These are phyloP conservation scores for Cantharis rustica DNA, from an alignment of 2,888 invertebrate species.

Conservation along the genomic window DNA sequence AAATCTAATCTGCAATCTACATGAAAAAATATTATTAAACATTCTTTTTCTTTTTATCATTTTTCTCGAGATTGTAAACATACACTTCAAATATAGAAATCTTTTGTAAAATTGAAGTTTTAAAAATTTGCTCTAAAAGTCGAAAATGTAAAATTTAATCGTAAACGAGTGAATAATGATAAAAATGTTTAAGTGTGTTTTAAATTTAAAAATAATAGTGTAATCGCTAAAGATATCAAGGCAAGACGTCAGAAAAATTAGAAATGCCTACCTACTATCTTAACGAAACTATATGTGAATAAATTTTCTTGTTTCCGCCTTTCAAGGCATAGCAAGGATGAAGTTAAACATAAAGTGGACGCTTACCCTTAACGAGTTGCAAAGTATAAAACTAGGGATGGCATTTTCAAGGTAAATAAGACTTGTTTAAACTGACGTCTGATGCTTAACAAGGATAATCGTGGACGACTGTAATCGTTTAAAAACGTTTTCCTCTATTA, in stretches of 20 bases:
- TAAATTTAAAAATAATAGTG: not conserved
- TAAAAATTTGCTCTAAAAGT: not conserved
- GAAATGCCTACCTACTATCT: not conserved
- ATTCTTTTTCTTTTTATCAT: not conserved
- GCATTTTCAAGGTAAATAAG: slow-evolving; percentile 20
- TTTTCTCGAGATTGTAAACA: not conserved
- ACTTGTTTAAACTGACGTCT: slow-evolving; percentile 17
- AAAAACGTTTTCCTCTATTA: slow-evolving; percentile 1
- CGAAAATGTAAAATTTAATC: not conserved
- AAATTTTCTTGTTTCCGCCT: slow-evolving; percentile 18
- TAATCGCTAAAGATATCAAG: not conserved
- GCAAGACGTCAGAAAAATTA: not conserved
- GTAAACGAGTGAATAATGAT: not conserved
- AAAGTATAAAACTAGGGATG: slow-evolving; percentile 17
- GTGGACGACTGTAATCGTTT: slow-evolving; percentile 2
- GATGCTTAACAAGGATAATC: slow-evolving; percentile 11
- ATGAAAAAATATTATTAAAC: not conserved
- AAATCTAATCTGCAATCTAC: not conserved
- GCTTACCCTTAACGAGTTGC: slow-evolving; percentile 13
- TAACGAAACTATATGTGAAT: slow-evolving; percentile 11
- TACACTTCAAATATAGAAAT: not conserved
- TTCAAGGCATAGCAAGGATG: slow-evolving; percentile 8
- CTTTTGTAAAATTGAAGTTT: not conserved
- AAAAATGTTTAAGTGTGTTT: not conserved
- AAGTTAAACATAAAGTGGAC: slow-evolving; percentile 16